Evolutionary conservation across 2,113 vertebrate species (phyloP), one percentile per base, ranked within the genome.

Genomic region (Scalopus aquaticus): DNA sequence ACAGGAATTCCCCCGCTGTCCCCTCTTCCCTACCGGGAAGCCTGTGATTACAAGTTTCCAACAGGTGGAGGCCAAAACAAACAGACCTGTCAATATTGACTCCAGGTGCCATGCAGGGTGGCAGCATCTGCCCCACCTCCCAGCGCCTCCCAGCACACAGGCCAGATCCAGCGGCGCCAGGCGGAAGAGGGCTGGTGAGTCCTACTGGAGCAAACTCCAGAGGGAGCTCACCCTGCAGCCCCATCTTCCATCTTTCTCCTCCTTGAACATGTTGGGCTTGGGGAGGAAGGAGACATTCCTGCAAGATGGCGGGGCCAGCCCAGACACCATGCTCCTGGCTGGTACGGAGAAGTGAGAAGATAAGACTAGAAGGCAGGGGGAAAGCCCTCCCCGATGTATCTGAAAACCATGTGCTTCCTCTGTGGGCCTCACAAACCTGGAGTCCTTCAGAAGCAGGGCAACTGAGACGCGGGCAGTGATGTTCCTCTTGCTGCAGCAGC

Each of bases 51-150:
- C 26, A 76, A 79, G 42, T 78, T 86, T 88, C 87, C 92, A 94
- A 49, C 74, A 94, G 94, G 89, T 65, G 44, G 79, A 96, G 44
- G 79, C 74, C 81, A 84, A 44, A 42, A 94, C 73, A 94, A 96
- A 94, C 73, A 94, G 73, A 78, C 28, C 70, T 76, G 91, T 95
- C 69, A 67, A 44, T 96, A 86, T 87, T 94, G 95, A 93, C 91
- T 91, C 64, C 90, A 0, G 44, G 35, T 19, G 64, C 73, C 26
- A 1, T 1, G 49, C 32, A 73, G 32, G 49, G 54, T 2, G 16
- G 35, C 22, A 44, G 35, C 88, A 26, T 22, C 79, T 81, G 92
- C 67, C 37, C 46, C 62, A 39, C 95, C 49, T 84, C 92, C 60
- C 95, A 54, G 46, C 82, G 56, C 62, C 86, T 88, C 19, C 37